A percentile compares a stretch with the other conserved stretches of the same genome.
Conservation (phyloP, 2,888 invertebrate species). For the Boloria euphrosyne region DNA sequence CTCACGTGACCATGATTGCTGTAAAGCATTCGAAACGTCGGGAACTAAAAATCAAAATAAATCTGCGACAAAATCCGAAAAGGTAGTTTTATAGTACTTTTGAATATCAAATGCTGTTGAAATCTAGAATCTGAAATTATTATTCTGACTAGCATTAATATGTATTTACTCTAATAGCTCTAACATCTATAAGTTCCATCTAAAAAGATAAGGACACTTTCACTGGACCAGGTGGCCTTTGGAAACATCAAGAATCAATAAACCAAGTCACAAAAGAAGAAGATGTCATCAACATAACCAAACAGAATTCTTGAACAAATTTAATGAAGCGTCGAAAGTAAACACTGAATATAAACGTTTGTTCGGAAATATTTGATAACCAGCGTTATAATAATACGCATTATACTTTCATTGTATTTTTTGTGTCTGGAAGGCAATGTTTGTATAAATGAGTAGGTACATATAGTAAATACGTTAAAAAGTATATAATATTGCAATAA, state of each 20-base stretch:
- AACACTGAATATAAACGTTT: constrained; percentile 54
- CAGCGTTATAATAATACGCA: constrained; percentile 54
- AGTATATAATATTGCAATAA: constrained; percentile 16
- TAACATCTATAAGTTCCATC: no score
- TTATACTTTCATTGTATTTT: constrained; percentile 39
- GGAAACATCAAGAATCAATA: constrained; percentile 14
- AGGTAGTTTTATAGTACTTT: no score
- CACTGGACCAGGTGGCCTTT: not conserved
- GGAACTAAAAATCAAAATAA: no score
- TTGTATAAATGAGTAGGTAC: constrained; percentile 13
- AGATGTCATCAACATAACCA: constrained; percentile 50
- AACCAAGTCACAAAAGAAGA: constrained; percentile 37
- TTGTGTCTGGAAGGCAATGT: constrained; percentile 9
- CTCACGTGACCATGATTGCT: no score
- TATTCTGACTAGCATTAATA: no score
- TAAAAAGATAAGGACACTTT: not conserved
- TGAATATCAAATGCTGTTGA: no score
- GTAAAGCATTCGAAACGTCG: no score
- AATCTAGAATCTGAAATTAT: no score
- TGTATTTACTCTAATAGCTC: no score
- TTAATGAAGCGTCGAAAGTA: constrained; percentile 66
- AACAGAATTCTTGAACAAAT: constrained; percentile 61
- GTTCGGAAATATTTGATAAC: constrained; percentile 55
- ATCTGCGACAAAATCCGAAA: no score
- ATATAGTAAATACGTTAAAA: constrained; percentile 10